Conservation (phyloP, 2,888 invertebrate species). For the Amphipyra berbera region DNA sequence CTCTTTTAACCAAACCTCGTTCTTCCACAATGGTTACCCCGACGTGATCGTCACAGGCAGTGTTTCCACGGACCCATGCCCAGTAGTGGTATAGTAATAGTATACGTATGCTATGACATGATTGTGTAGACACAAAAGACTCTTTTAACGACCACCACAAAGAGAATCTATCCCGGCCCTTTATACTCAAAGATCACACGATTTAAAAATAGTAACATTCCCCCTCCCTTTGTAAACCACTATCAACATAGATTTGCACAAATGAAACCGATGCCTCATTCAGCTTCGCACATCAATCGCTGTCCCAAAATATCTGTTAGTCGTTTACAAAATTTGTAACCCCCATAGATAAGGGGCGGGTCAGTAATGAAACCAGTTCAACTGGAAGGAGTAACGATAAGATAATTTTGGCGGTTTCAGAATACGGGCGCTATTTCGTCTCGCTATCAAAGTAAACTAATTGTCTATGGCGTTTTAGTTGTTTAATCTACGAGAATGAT, state of each 20-base stretch:
- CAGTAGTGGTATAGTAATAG: too few relatives aligned
- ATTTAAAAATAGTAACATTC: background rate
- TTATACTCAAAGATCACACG: background rate
- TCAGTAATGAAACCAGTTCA: constrained; percentile 73
- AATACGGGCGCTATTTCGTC: constrained; percentile 50
- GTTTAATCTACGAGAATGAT: constrained; percentile 26
- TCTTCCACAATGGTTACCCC: too few relatives aligned
- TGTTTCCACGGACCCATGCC: too few relatives aligned
- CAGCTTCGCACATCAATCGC: constrained; percentile 62
- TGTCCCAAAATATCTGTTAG: constrained; percentile 64
- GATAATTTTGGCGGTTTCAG: constrained; percentile 52
- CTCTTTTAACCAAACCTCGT: too few relatives aligned
- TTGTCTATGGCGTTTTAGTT: constrained; percentile 24
- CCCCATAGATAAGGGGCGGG: constrained; percentile 66
- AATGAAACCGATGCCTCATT: constrained; percentile 45
- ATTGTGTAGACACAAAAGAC: background rate
- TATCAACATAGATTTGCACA: constrained; percentile 26
- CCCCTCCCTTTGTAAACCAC: constrained; percentile 1
- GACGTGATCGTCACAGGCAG: too few relatives aligned
- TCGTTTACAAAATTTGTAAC: constrained; percentile 70
- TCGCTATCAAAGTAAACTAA: constrained; percentile 47
- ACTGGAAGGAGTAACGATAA: constrained; percentile 72
- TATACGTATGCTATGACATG: too few relatives aligned
- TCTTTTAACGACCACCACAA: background rate
- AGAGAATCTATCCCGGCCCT: background rate